Evolutionary conservation across 2,113 vertebrate species (phyloP).

Genomic region (Gorsachius goisagi): DNA sequence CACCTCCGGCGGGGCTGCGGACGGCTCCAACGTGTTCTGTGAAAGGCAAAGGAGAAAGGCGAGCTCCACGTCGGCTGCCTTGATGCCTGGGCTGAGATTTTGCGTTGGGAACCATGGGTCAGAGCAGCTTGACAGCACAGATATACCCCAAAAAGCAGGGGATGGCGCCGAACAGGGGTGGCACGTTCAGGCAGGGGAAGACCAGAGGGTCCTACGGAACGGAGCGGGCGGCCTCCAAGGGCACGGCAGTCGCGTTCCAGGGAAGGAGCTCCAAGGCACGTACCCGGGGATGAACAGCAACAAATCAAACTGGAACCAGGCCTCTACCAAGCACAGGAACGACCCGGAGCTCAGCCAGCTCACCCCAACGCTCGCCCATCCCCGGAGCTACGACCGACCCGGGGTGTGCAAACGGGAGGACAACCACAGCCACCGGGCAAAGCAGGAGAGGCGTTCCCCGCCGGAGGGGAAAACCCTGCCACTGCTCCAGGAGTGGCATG

Average conservation of each 20-base stretch:
- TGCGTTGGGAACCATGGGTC: background rate
- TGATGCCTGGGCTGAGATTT: background rate
- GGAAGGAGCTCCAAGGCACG: background rate
- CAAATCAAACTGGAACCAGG: background rate
- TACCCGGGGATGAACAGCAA: background rate
- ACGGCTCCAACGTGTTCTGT: background rate
- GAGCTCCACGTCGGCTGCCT: background rate
- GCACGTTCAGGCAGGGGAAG: background rate
- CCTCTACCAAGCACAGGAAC: background rate
- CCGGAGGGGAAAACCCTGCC: background rate
- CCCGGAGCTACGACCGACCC: background rate
- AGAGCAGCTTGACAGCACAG: background rate
- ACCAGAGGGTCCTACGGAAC: background rate
- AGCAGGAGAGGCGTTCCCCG: background rate
- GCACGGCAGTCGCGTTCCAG: too few species aligned
- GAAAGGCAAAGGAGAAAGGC: background rate
- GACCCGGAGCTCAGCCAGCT: background rate
- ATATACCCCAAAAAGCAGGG: too few species aligned
- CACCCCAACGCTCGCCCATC: background rate
- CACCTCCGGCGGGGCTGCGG: background rate
- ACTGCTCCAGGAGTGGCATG: background rate
- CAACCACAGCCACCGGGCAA: too few species aligned
- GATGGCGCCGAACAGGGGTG: fast-evolving
- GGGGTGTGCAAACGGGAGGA: too few species aligned
- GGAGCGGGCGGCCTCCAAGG: fast-evolving